phyloP scores from a whole-genome alignment of 2,113 vertebrate genomes.

The Caracal caracal region DNA sequence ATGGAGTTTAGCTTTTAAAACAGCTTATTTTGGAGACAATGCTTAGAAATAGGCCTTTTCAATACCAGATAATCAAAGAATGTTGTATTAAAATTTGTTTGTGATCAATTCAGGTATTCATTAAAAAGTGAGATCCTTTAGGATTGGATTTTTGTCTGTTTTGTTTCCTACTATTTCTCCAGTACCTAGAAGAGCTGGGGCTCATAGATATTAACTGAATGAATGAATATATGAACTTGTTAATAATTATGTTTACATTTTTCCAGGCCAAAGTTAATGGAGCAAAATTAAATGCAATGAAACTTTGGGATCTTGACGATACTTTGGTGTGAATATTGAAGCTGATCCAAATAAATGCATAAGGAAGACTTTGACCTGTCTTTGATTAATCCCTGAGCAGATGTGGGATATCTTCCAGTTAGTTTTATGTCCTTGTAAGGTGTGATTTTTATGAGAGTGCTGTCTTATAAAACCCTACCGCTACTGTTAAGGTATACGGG shows the following conservation, averaged over 20 bases:
- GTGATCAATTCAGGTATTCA: not conserved
- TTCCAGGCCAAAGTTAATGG: not conserved
- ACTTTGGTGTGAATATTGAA: not conserved
- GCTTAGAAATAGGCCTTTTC: not conserved
- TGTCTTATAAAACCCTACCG: not conserved
- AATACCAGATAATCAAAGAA: not conserved
- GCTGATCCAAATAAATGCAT: not conserved
- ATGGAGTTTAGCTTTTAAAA: not conserved
- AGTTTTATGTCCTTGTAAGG: not conserved
- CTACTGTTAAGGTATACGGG: not conserved
- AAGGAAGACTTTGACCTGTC: not conserved
- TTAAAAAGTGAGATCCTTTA: not conserved
- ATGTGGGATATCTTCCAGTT: not conserved
- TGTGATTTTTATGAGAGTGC: not conserved
- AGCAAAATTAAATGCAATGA: not conserved
- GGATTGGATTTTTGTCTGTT: not conserved
- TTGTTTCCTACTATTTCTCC: not conserved
- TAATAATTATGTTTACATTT: not conserved
- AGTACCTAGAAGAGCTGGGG: not conserved
- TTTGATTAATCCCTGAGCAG: not conserved
- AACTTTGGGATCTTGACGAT: not conserved
- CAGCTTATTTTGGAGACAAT: not conserved
- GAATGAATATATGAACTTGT: not conserved
- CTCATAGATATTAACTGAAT: not conserved
- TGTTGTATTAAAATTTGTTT: not conserved